Evolutionary conservation across 1,140 invertebrate species (phyloP).

Genomic region (Neodiprion fabricii): DNA sequence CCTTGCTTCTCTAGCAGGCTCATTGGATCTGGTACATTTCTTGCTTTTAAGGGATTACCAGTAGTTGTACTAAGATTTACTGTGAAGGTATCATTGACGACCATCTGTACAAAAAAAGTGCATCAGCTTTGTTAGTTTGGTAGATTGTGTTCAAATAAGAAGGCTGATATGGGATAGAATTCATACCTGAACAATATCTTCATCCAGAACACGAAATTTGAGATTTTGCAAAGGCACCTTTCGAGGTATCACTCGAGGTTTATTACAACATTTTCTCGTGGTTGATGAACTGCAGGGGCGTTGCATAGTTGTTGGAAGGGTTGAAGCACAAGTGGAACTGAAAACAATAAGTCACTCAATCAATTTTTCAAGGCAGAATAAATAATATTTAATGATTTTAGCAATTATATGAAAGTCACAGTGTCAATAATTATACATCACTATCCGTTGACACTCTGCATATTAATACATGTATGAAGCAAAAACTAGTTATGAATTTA

Average conservation of each 20-base stretch:
- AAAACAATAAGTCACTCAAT: neutral
- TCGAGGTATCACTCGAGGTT: slow-evolving; percentile 48
- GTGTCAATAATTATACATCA: too few species aligned
- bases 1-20: too few species aligned
- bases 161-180: neutral
- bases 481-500: too few species aligned
- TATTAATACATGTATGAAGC: too few species aligned
- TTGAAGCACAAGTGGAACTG: neutral
- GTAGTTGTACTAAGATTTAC: slow-evolving; percentile 37
- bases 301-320: neutral
- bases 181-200: slow-evolving; percentile 41
- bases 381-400: too few species aligned
- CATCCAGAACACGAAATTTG: slow-evolving; percentile 41
- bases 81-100: slow-evolving; percentile 37
- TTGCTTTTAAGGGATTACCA: too few species aligned
- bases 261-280: slow-evolving; percentile 30
- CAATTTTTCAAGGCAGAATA: neutral
- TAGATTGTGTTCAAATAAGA: neutral
- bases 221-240: slow-evolving; percentile 40
- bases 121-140: neutral
- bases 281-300: neutral
- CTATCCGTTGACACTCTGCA: too few species aligned
- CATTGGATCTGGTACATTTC: too few species aligned
- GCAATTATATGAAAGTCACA: too few species aligned
- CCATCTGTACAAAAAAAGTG: slow-evolving; percentile 33